Evolutionary conservation across 1,140 invertebrate genomes (phyloP), one percentile per base, ranked within the genome.

Genomic region (Anoplophora glabripennis): DNA sequence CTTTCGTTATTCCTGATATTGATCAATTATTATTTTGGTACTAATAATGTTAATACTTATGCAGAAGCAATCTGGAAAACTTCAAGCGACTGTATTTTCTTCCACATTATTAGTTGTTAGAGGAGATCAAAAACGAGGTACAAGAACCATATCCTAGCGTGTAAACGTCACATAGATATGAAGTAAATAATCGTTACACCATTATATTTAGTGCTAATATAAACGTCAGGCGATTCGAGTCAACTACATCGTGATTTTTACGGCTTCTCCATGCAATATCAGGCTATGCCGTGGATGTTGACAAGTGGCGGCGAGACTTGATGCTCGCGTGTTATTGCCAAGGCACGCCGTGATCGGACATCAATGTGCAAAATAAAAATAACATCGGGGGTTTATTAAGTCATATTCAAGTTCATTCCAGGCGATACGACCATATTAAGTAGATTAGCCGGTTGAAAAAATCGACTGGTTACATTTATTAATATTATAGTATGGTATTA

Each of bases 371-470:
- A 55, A 36, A 57, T 59, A 64, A 64, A 64, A 64, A 60, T 60
- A 64, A 64, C 57, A 64, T 64, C 54, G 53, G 42, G 58, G 62
- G 57, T 64, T 64, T 64, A 64, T 64, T 64, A 64, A 64, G 62
- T 64, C 62, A 64, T 60, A 64, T 33, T 41, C 57, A 54, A 56
- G 57, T 48, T 42, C 52, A 56, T 61, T 56, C 55, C 59, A 56
- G 59, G 53, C 59, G 52, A 61, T 61, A 54, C 18, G 46, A 33
- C 21, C 21, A 28, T 28, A 28, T 33, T 53, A 53, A 53, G 49
- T 53, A 59, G 62, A 64, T 64, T 64, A 64, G 59, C 59, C 55
- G 45, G 40, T 53, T 47, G 48, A 61, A 47, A 60, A 59, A 60
- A 64, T 64, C 62, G 57, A 53, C 49, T 45, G 46, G 53, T 53